These are phyloP conservation scores for Macrotus californicus DNA, from an alignment of 2,113 vertebrate species.

Conservation along the genomic window DNA sequence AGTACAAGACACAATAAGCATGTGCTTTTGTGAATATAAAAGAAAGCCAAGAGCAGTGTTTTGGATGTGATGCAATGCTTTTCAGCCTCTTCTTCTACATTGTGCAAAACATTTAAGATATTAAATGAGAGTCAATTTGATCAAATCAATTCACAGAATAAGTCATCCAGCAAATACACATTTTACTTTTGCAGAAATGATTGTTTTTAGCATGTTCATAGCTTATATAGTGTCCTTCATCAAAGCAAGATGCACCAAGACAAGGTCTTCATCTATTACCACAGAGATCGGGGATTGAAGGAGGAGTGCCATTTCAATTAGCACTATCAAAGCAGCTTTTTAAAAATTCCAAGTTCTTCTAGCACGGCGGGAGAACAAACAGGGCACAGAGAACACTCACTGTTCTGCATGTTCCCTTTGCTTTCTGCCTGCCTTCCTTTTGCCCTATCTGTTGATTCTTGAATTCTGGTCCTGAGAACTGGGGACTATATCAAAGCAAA, in stretches of 20 bases:
- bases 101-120: background rate
- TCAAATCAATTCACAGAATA: background rate
- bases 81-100: background rate
- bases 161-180: background rate
- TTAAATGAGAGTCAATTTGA: constrained; percentile 14
- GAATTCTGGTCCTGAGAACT: background rate
- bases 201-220: background rate
- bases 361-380: background rate
- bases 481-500: background rate
- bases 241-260: background rate
- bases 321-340: background rate
- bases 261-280: background rate
- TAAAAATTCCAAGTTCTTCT: background rate
- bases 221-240: background rate
- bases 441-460: background rate
- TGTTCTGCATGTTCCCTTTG: background rate
- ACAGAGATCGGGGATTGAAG: background rate
- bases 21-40: background rate
- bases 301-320: background rate
- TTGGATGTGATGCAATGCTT: background rate
- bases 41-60: background rate
- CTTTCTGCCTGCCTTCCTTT: background rate
- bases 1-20: background rate
- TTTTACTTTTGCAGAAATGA: background rate
- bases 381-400: background rate